A percentile compares a stretch with the other conserved stretches of the same genome.
Conservation (phyloP, 2,797 vertebrate species). For the Carduelis carduelis region DNA sequence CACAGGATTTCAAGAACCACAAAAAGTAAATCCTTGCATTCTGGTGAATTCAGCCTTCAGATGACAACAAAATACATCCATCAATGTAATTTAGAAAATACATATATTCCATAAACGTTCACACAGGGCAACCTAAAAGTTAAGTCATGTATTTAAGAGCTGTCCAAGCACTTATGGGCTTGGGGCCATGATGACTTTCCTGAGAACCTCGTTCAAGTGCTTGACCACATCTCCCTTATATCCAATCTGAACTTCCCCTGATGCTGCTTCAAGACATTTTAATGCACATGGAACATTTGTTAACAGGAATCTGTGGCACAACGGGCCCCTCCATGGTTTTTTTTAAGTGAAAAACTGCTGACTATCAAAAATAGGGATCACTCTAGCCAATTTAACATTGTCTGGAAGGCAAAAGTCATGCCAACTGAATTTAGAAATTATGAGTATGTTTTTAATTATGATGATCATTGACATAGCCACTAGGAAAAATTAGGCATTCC, state of each 20-base stretch:
- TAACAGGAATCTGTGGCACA: neutral
- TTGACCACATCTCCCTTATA: neutral
- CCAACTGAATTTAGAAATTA: neutral
- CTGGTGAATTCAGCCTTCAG: neutral
- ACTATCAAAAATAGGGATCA: neutral
- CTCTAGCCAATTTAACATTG: neutral
- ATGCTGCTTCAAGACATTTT: neutral
- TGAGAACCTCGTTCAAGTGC: rapidly evolving
- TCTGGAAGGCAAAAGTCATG: neutral
- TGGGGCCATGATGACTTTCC: neutral
- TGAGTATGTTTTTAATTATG: neutral
- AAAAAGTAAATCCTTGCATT: neutral
- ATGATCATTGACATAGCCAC: neutral
- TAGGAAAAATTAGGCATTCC: neutral
- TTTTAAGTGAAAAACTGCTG: neutral
- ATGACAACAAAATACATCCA: neutral
- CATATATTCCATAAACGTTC: neutral
- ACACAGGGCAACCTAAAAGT: neutral
- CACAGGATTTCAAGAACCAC: neutral
- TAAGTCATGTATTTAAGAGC: neutral
- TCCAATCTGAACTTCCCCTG: neutral
- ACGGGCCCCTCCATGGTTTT: rapidly evolving
- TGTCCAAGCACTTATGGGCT: neutral
- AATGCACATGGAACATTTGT: neutral
- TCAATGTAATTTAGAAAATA: neutral